Base-by-base conservation (phyloP, 2,797 vertebrate species). In the Hypotaenidia okinawae region DNA sequence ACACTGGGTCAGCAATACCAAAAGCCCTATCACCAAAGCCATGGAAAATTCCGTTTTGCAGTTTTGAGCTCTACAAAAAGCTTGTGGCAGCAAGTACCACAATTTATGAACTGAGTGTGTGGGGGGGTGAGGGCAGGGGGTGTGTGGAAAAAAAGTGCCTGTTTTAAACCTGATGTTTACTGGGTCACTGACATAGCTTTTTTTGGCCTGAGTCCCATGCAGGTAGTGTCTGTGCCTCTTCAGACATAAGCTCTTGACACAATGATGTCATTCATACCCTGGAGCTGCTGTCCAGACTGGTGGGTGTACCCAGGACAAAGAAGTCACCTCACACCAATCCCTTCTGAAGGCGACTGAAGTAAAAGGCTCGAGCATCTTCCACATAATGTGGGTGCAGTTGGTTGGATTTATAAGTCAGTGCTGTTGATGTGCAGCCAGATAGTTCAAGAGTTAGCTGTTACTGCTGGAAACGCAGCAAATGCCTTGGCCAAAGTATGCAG, bases 11-110 rank as follows among this genome's bases (percentile, higher is more conserved):
- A 68, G 49, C 33, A 67, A 7, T 3, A 4, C 69, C 58, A 27
- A 43, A 6, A 16, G 13, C 66, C 15, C 62, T 47, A 27, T 33
- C 68, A 43, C 43, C 19, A 41, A 57, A 8, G 12, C 68, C 24
- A 3, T 79, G 96, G 95, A 97, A 97, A 95, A 91, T 97, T 97
- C 96, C 88, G 32, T n/a, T 86, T 88, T 39, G 2, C 5, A 27
- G 33, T 25, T 72, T 0, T 84, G 33, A 89, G 67, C 66, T 55
- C 74, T 62, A 12, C 47, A 87, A 30, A 30, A 43, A 74, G 51
- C 43, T 70, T 59, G 49, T 78, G 78, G 51, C 91, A 89, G 23
- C 67, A 66, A 79, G 10, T 47, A 47, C 35, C 35, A 10, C 77
- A 59, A 33, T 81, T 85, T 77, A 28, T 61, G 85, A 81, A 70